A percentile compares a stretch with the other conserved stretches of the same genome.
phyloP scores from a whole-genome alignment of 2,797 vertebrate genomes.

The Discoglossus pictus region DNA sequence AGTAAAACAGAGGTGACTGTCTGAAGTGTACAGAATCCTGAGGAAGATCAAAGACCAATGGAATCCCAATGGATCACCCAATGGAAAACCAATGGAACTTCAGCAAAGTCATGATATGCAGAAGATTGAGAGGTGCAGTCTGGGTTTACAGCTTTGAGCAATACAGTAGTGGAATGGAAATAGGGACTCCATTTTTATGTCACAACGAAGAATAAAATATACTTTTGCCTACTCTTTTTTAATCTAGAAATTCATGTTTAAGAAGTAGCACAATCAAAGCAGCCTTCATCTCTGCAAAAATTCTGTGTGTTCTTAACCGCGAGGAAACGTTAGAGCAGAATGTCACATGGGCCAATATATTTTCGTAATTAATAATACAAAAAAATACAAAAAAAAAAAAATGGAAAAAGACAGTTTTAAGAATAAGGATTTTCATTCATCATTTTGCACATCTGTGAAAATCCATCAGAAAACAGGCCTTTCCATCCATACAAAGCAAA shows the following conservation, averaged over 20 bases:
- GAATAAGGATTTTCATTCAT: conserved; percentile 47
- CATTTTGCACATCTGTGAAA: conserved; percentile 47
- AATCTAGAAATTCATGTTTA: conserved; percentile 68
- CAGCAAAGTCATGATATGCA: conserved; percentile 51
- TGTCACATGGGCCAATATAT: conserved; percentile 54
- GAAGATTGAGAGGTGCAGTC: conserved; percentile 45
- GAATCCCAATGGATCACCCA: too few relatives aligned
- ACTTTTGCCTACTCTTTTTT: conserved; percentile 61
- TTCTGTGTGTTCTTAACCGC: conserved; percentile 4
- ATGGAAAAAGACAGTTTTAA: conserved; percentile 24
- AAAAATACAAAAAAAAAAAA: conserved; percentile 24
- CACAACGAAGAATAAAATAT: conserved; percentile 54
- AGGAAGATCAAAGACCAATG: conserved; percentile 32
- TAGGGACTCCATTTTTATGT: conserved; percentile 64
- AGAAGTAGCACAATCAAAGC: conserved; percentile 75
- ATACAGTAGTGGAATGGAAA: conserved; percentile 68
- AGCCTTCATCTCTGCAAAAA: conserved; percentile 61
- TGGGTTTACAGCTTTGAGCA: conserved; percentile 64
- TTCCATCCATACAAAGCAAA: conserved; percentile 48
- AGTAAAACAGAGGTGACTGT: conserved; percentile 99
- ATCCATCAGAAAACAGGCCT: conserved; percentile 36
- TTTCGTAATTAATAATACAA: conserved; percentile 61
- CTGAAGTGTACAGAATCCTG: conserved; percentile 71
- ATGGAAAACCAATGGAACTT: conserved; percentile 52
- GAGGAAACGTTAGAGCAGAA: conserved; percentile 27